phyloP scores from a whole-genome alignment of 2,797 vertebrate species.

The Hoplostethus mediterraneus region DNA sequence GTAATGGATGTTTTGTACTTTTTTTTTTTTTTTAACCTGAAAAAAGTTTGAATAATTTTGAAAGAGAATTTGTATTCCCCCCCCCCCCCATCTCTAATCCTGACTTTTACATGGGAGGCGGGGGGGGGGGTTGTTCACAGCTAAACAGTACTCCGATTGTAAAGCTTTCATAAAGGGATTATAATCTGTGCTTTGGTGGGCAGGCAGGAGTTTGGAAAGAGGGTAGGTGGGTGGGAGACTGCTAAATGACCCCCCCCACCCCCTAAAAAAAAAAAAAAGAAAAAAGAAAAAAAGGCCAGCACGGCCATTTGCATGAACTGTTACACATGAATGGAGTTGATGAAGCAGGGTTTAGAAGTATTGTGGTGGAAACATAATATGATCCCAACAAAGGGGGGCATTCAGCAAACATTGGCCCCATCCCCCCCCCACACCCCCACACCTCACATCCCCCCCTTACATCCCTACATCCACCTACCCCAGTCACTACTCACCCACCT shows the following conservation, averaged over 20 bases:
- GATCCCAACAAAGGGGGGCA: constrained; percentile 84
- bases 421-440: no score
- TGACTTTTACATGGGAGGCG: not conserved
- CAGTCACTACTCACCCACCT: constrained; percentile 56
- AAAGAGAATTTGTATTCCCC: no score
- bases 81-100: no score
- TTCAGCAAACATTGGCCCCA: constrained; percentile 74
- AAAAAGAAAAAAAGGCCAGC: constrained; percentile 71
- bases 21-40: no score
- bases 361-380: constrained; percentile 89
- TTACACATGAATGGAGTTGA: constrained; percentile 88
- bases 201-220: constrained; percentile 41
- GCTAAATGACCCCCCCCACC: constrained; percentile 61
- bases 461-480: constrained; percentile 56
- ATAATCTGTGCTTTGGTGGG: constrained; percentile 46
- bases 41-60: not conserved
- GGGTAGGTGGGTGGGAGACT: constrained; percentile 59
- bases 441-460: not conserved
- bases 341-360: constrained; percentile 86
- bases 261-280: constrained; percentile 48
- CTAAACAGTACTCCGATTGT: constrained; percentile 22
- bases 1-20: not conserved
- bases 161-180: constrained; percentile 28
- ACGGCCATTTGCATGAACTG: constrained; percentile 87
- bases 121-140: no score